Conservation (phyloP, 2,797 vertebrate species). For the Hozukius guyotensis region DNA sequence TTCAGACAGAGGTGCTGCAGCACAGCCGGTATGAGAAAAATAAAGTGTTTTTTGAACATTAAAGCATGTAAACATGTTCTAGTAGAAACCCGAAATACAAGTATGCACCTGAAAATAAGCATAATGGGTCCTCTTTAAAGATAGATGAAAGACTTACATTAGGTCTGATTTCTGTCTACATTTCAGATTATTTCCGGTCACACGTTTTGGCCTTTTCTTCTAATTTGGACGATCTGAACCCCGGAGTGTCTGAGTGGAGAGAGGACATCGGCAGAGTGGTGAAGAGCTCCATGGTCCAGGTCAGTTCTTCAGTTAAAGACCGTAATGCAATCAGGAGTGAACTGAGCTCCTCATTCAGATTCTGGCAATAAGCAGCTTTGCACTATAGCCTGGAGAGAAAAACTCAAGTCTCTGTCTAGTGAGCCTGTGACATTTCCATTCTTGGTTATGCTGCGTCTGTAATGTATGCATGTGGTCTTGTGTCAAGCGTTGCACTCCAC, state of each 20-base stretch:
- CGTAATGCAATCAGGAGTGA: constrained; percentile 3
- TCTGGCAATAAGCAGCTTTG: constrained; percentile 34
- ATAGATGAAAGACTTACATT: neutral
- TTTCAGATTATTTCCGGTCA: constrained; percentile 91
- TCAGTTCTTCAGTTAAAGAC: constrained; percentile 68
- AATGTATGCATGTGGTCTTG: constrained; percentile 28
- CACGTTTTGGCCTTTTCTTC: constrained; percentile 90
- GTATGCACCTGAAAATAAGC: too few species aligned
- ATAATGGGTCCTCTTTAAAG: too few species aligned
- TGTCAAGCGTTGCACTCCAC: constrained; percentile 21
- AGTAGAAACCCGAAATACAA: too few species aligned
- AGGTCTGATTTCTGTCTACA: constrained; percentile 23
- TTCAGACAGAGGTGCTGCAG: too few species aligned
- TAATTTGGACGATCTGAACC: constrained; percentile 92
- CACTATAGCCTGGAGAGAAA: constrained; percentile 6
- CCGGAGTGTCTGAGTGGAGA: constrained; percentile 92
- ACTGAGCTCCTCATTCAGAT: constrained; percentile 17
- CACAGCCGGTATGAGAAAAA: too few species aligned
- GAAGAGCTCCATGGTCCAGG: constrained; percentile 89
- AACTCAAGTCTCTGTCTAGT: neutral
- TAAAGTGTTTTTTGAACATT: too few species aligned
- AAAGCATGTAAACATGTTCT: too few species aligned
- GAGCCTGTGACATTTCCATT: constrained; percentile 34
- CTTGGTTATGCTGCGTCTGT: constrained; percentile 19
- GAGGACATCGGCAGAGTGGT: constrained; percentile 89